A percentile compares a stretch with the other conserved stretches of the same genome.
Evolutionary conservation across 2,113 vertebrate genomes (phyloP).

Genomic region (Bucco capensis): DNA sequence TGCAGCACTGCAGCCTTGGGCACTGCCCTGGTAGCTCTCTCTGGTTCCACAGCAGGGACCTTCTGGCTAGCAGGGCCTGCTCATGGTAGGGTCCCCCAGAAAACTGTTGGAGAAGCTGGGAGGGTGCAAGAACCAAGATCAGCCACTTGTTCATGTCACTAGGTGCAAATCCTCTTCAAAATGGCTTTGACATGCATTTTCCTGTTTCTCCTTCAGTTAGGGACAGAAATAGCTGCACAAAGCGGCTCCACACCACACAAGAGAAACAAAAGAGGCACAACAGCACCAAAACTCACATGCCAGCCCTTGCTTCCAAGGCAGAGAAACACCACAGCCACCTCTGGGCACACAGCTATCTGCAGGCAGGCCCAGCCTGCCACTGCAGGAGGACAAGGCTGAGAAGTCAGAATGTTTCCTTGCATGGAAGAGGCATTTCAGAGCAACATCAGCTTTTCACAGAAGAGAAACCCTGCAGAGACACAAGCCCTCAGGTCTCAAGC

Average conservation of each 20-base stretch:
- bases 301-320: not conserved
- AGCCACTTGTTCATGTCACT: not conserved
- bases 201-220: not conserved
- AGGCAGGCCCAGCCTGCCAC: not conserved
- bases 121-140: not conserved
- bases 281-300: not conserved
- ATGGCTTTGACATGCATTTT: not conserved
- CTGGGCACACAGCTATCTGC: not conserved
- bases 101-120: not conserved
- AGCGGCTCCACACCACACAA: not conserved
- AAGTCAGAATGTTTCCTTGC: not conserved
- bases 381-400: not conserved
- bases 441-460: not conserved
- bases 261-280: not conserved
- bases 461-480: not conserved
- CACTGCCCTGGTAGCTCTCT: not conserved
- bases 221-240: not conserved
- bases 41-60: not conserved
- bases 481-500: not conserved
- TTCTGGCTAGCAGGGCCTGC: accelerated
- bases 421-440: not conserved
- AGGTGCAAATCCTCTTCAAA: not conserved
- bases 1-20: accelerated
- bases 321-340: not conserved
- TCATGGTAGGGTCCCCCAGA: accelerated